Evolutionary conservation across 2,888 invertebrate genomes (phyloP), one percentile per base, ranked within the genome.

Genomic region (Pilophorus perplexus): DNA sequence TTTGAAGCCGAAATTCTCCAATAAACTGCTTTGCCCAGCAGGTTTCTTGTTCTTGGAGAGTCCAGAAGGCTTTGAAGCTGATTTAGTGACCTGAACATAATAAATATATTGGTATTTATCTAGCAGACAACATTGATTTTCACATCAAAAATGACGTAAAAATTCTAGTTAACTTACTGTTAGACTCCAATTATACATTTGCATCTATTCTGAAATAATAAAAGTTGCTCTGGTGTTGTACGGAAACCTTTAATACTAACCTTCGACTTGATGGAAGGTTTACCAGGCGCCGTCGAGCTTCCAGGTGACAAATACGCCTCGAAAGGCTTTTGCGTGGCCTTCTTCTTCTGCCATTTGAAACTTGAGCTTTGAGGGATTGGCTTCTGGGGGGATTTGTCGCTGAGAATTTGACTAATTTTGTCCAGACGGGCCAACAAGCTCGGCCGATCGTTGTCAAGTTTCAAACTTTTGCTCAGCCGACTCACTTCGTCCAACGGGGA

Each of bases 321-420:
- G 33, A 62, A 46, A n/a, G 27, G 6, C 22, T 62, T 62, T 37
- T 62, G 62, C 10, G 27, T 25, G 2, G 38, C 22, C 28, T 62
- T 62, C 28, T 42, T 59, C 46, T 62, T 62, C n/a, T 28, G 18
- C 62, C 62, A 62, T 14, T 46, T 48, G 48, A 62, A 62, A 46
- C 33, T 46, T 5, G 62, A 46, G 10, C 46, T 18, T n/a, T 44
- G 20, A 20, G 27, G 12, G 12, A 8, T 40, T 1, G 55, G 37
- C 16, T 55, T 55, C 22, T 38, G 37, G 22, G 55, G 37, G 1
- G 37, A 37, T 18, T 44, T 62, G 23, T 62, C 46, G 16, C 62
- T 62, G 27, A 62, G 33, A n/a, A 62, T 62, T 20, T 62, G 62
- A 28, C 62, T 62, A 28, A 62, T 46, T 18, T 62, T 62, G 33